Base-by-base conservation (phyloP, 2,113 vertebrate genomes). In the Heloderma charlesbogerti region DNA sequence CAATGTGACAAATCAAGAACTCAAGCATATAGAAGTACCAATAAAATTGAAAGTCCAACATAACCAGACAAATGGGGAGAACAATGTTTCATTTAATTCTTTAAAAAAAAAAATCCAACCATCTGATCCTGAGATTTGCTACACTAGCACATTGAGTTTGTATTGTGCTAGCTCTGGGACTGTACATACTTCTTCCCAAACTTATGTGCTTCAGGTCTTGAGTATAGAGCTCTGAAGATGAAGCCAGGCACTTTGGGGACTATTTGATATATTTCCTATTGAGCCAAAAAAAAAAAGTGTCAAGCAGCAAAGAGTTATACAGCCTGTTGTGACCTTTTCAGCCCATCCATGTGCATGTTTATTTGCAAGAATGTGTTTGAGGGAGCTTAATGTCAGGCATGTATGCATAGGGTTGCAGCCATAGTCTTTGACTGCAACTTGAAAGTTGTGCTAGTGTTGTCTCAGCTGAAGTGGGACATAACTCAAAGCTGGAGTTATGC, bases 1-100 rank as follows among this genome's bases (percentile, higher is more conserved):
- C 22, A 31, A 2, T 74, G 25, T 48, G 75, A 63, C 1, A 90
- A 82, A 87, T 84, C 31, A 45, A 88, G 13, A 0, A 88, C 48
- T 54, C 92, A 88, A 93, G 93, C 66, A 16, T 3, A 66, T 31
- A 18, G n/a, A 60, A 31, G 3, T n/a, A 54, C n/a, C 51, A 40
- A 60, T 9, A 18, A 45, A 88, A 54, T 51, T 88, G 31, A 88
- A 45, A 95, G 18, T 7, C 82, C 84, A 93, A 72, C 66, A 83
- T 78, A 84, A 48, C 40, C 18, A 85, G 88, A 88, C 7, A 84
- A 90, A 67, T 88, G 7, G 89, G 22, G 34, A 74, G 72, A 74
- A 1, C 16, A 37, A 37, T 74, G 15, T 74, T 74, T 37, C 29
- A 29, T 22, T 29, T 2, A 34, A 72, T 10, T 75, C 40, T 20